Conservation (phyloP, 2,888 invertebrate genomes). For the Lasiommata megera region DNA sequence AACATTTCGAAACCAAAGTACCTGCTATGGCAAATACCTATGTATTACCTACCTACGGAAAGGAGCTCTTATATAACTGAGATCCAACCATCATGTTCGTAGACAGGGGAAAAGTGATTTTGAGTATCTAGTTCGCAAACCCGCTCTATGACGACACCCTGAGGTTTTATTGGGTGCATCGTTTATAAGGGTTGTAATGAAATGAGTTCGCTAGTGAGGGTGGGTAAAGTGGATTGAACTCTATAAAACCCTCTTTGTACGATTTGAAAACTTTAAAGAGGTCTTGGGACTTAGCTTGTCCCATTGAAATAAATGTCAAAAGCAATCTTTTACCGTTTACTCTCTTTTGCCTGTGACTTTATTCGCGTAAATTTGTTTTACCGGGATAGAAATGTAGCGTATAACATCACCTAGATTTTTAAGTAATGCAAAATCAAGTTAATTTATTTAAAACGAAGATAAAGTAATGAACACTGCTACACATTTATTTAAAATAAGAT, state of each 20-base stretch:
- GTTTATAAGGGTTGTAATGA: constrained; percentile 61
- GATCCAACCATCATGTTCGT: constrained; percentile 42
- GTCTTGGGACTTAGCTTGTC: neutral
- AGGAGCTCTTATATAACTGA: constrained; percentile 69
- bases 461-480: too few species aligned
- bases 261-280: constrained; percentile 14
- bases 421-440: too few species aligned
- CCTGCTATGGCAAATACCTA: too few species aligned
- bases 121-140: constrained; percentile 60
- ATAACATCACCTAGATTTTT: too few species aligned
- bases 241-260: constrained; percentile 37
- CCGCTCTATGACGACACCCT: constrained; percentile 58
- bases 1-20: too few species aligned
- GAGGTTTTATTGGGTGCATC: constrained; percentile 55
- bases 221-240: constrained; percentile 66
- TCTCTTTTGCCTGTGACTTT: neutral
- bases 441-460: too few species aligned
- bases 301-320: neutral
- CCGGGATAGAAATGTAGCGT: too few species aligned
- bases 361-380: too few species aligned
- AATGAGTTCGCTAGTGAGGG: constrained; percentile 61
- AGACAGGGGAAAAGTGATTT: constrained; percentile 41
- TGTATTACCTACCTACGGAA: too few species aligned
- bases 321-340: neutral
- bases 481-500: too few species aligned